Evolutionary conservation across 1,140 invertebrate species (phyloP).

Genomic region (Holotrichia oblita): DNA sequence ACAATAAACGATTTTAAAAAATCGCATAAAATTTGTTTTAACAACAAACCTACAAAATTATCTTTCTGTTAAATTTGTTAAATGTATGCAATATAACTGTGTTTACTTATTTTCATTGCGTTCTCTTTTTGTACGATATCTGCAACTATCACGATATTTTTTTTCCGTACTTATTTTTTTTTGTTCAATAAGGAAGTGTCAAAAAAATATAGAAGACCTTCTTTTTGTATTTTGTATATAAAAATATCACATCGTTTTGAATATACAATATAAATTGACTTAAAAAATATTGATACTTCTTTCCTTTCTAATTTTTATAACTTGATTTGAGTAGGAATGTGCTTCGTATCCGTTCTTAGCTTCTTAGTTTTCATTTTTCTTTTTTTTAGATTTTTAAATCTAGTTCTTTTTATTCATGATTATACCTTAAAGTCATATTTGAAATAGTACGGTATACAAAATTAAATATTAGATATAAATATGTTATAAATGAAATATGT

Average conservation of each 20-base stretch:
- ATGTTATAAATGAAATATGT: too few species aligned
- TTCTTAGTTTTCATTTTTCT: neutral
- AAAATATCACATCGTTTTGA: slow-evolving; percentile 31
- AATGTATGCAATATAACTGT: slow-evolving; percentile 45
- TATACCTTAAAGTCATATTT: neutral
- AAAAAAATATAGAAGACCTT: slow-evolving; percentile 31
- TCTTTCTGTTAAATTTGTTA: slow-evolving; percentile 46
- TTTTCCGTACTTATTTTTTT: neutral
- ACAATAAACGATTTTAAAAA: slow-evolving; percentile 45
- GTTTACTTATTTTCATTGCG: slow-evolving; percentile 35
- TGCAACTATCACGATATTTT: slow-evolving; percentile 8
- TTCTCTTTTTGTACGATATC: slow-evolving; percentile 5
- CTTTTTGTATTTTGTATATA: slow-evolving; percentile 27
- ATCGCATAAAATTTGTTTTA: slow-evolving; percentile 43
- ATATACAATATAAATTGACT: slow-evolving; percentile 35
- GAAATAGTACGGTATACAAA: neutral
- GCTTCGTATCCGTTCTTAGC: neutral
- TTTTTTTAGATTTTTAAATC: slow-evolving; percentile 9
- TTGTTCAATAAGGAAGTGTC: slow-evolving; percentile 29
- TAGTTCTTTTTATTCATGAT: neutral
- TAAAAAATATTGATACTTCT: slow-evolving; percentile 18
- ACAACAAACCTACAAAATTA: slow-evolving; percentile 43
- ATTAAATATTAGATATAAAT: neutral
- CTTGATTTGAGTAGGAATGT: slow-evolving; percentile 33
- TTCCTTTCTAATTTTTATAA: neutral